Conservation (phyloP, 2,113 vertebrate genomes). For the Campylorhamphus procurvoides region DNA sequence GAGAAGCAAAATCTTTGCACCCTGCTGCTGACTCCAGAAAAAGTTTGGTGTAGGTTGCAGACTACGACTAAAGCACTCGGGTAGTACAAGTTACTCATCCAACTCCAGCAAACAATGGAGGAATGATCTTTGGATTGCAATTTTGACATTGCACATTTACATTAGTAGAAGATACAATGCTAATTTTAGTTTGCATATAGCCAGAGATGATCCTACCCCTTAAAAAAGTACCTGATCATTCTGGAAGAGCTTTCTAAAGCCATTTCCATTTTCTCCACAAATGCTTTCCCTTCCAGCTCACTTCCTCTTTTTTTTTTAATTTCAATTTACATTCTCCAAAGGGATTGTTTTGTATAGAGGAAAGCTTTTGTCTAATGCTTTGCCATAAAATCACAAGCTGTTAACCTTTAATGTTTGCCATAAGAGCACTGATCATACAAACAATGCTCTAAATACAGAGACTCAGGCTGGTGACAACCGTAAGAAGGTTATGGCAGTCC, state of each 20-base stretch:
- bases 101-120: not conserved
- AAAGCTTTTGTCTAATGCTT: constrained; percentile 3
- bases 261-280: not conserved
- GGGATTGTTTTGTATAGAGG: not conserved
- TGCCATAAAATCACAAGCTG: constrained; percentile 12
- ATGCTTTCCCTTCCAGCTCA: not conserved
- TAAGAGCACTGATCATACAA: constrained; percentile 26
- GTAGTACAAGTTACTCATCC: not conserved
- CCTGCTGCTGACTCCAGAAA: not conserved
- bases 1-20: not conserved
- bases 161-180: not conserved
- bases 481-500: not conserved
- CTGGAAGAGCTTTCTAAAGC: constrained; percentile 2
- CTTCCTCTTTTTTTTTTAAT: not conserved
- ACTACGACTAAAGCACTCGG: not conserved
- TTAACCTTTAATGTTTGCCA: constrained; percentile 25
- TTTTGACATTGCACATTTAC: not conserved
- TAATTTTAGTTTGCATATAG: not conserved
- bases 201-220: not conserved
- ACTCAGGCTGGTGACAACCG: not conserved
- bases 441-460: not conserved
- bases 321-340: not conserved
- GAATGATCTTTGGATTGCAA: not conserved
- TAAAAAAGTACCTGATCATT: not conserved
- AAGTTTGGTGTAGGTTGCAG: not conserved